Conservation (phyloP, 1,140 invertebrate species). For the Bombus vancouverensis region DNA sequence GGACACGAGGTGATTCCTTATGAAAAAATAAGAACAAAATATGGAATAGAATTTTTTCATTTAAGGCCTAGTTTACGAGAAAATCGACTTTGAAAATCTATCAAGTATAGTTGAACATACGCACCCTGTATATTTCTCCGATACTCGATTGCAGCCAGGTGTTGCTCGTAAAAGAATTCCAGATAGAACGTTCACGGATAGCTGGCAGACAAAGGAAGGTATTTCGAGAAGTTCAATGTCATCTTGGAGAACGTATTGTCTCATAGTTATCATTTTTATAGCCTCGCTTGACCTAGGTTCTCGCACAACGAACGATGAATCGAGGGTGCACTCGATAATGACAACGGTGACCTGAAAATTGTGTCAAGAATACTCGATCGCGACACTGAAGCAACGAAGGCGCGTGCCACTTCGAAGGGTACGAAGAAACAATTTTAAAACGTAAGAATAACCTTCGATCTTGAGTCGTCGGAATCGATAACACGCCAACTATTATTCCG, state of each 20-base stretch:
- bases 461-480: background rate
- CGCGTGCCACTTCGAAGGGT: background rate
- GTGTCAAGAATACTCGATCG: conserved; percentile 57
- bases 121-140: background rate
- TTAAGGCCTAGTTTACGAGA: no score
- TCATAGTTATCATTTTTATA: conserved; percentile 24
- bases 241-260: conserved; percentile 29
- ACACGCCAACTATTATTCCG: background rate
- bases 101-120: background rate
- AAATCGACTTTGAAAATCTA: no score
- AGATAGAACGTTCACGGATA: background rate
- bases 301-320: conserved; percentile 23
- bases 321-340: conserved; percentile 54
- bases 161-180: background rate
- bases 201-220: background rate
- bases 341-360: conserved; percentile 55
- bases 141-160: background rate
- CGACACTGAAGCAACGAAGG: conserved; percentile 19
- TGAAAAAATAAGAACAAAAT: no score
- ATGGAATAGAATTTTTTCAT: no score
- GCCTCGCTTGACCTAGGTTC: conserved; percentile 29
- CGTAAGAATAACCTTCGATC: background rate
- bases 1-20: no score
- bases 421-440: background rate
- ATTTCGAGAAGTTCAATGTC: conserved; percentile 48